These are phyloP conservation scores for Scaptomyza graminum DNA, from an alignment of 1,140 invertebrate genomes.

Conservation along the genomic window DNA sequence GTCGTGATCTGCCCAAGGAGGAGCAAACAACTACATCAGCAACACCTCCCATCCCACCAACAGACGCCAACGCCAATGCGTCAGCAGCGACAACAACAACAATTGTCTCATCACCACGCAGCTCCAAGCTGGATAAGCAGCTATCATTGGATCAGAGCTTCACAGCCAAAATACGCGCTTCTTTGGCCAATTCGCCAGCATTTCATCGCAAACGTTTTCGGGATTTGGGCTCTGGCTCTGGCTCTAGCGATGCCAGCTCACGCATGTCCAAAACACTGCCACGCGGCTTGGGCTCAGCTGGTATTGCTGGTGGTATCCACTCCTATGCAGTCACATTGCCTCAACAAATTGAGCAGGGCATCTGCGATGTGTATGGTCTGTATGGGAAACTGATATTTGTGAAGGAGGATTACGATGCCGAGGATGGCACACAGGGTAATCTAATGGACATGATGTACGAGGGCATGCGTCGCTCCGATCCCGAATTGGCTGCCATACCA, in stretches of 20 bases:
- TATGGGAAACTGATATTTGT: conserved; percentile 96
- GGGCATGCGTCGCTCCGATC: conserved; percentile 90
- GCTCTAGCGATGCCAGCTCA: conserved; percentile 84
- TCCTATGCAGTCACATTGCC: conserved; percentile 85
- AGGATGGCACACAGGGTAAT: conserved; percentile 87
- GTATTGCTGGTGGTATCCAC: conserved; percentile 73
- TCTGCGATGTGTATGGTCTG: conserved; percentile 94
- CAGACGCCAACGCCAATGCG: background rate
- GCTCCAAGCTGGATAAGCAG: conserved; percentile 86
- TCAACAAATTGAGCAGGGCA: conserved; percentile 86
- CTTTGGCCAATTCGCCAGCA: conserved; percentile 88
- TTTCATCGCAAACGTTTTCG: conserved; percentile 88
- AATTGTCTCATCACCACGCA: conserved; percentile 72
- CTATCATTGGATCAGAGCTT: conserved; percentile 86
- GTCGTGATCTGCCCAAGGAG: conserved; percentile 67
- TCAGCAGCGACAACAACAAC: conserved; percentile 31
- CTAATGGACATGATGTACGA: conserved; percentile 89
- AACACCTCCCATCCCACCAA: background rate
- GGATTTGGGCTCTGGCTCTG: conserved; percentile 84
- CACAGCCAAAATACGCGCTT: conserved; percentile 86
- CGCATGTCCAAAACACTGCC: conserved; percentile 91
- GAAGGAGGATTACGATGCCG: conserved; percentile 91
- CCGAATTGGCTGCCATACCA: conserved; percentile 91
- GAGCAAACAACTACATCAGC: conserved; percentile 13
- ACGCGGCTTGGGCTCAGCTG: conserved; percentile 85